Evolutionary conservation across 2,113 vertebrate species (phyloP).

Genomic region (Semicossyphus pulcher): DNA sequence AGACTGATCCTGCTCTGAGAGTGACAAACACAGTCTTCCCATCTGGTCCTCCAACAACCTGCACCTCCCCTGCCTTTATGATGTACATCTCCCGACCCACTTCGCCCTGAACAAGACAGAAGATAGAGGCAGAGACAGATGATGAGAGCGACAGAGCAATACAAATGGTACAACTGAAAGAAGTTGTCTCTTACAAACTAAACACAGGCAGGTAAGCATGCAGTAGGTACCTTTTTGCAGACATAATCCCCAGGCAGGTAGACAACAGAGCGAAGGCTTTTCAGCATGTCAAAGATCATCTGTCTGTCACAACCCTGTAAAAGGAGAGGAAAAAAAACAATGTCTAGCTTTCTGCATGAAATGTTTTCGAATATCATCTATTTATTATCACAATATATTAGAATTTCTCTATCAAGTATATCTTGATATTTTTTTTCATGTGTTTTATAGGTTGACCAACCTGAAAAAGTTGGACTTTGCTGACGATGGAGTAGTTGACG

Average conservation of each 20-base stretch:
- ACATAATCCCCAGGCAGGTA: constrained; percentile 96
- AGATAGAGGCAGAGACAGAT: not conserved
- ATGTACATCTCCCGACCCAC: constrained; percentile 99
- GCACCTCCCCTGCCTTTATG: constrained; percentile 96
- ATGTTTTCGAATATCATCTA: not conserved
- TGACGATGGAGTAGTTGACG: constrained; percentile 94
- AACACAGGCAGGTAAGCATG: not conserved
- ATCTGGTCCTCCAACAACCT: constrained; percentile 93
- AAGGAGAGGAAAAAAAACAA: not conserved
- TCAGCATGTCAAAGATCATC: constrained; percentile 99
- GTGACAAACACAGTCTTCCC: constrained; percentile 93
- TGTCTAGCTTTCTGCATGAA: not conserved
- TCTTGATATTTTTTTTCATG: not conserved
- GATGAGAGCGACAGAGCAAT: not conserved
- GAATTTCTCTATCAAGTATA: not conserved
- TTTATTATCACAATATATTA: too few species aligned
- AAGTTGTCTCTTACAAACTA: not conserved
- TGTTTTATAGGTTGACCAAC: constrained; percentile 68
- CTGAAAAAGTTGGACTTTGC: constrained; percentile 97
- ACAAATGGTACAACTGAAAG: not conserved
- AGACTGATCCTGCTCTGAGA: constrained; percentile 92
- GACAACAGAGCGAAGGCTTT: constrained; percentile 92
- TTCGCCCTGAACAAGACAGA: constrained; percentile 85
- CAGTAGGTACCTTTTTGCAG: constrained; percentile 92
- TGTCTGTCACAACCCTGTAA: constrained; percentile 95